Evolutionary conservation across 2,888 invertebrate genomes (phyloP).

Genomic region (Acanthococcus lagerstroemiae): DNA sequence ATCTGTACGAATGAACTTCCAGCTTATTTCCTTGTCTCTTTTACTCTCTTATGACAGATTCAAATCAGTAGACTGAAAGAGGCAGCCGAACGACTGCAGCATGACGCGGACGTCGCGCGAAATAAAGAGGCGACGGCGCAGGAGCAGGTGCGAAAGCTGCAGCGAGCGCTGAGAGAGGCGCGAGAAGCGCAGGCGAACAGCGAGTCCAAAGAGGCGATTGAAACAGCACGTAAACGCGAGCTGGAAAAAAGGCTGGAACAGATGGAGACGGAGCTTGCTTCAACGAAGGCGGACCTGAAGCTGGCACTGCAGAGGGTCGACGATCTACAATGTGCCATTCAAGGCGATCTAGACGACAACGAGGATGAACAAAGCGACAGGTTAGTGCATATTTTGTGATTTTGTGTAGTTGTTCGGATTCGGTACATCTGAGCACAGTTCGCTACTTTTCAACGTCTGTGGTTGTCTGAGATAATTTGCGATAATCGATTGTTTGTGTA

Average conservation of each 20-base stretch:
- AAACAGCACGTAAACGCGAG: constrained; percentile 59
- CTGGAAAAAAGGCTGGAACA: constrained; percentile 63
- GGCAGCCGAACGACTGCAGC: constrained; percentile 57
- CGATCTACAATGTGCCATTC: constrained; percentile 84
- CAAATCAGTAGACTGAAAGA: constrained; percentile 61
- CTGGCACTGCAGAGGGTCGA: constrained; percentile 81
- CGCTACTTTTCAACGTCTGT: not conserved
- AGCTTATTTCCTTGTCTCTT: no score
- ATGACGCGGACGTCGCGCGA: constrained; percentile 59
- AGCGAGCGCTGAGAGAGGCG: constrained; percentile 58
- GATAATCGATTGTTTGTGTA: not conserved
- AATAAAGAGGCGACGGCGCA: constrained; percentile 64
- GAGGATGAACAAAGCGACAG: constrained; percentile 49
- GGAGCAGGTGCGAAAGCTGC: constrained; percentile 65
- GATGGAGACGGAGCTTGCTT: constrained; percentile 58
- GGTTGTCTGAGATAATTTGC: not conserved
- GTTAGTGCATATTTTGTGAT: constrained; percentile 39
- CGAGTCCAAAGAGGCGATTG: constrained; percentile 64
- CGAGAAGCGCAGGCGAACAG: constrained; percentile 67
- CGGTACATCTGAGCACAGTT: not conserved
- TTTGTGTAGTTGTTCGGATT: constrained; percentile 12
- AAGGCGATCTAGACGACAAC: constrained; percentile 64
- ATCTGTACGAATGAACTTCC: no score
- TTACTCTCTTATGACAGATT: constrained; percentile 37
- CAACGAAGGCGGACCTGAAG: constrained; percentile 69